These are phyloP conservation scores for Leuciscus idus DNA, from an alignment of 2,113 vertebrate species.

Conservation along the genomic window DNA sequence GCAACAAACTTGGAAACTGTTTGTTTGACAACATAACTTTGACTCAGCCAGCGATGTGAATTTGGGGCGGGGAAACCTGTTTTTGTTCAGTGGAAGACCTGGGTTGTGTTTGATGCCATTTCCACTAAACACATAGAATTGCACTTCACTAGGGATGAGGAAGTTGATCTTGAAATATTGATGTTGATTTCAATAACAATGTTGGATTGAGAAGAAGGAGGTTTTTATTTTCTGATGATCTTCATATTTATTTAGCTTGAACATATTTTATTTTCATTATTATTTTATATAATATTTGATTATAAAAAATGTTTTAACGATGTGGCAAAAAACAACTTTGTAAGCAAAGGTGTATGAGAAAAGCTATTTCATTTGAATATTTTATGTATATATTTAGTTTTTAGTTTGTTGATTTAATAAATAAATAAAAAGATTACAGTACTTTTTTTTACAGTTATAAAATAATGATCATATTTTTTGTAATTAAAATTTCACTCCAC, in stretches of 20 bases:
- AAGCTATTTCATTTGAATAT: too few species aligned
- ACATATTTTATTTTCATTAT: not conserved
- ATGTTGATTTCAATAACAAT: too few species aligned
- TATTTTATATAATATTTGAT: not conserved
- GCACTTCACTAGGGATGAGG: not conserved
- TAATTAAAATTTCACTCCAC: not conserved
- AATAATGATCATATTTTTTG: not conserved
- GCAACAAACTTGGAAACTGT: conserved; percentile 3
- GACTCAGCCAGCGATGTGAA: not conserved
- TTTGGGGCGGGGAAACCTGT: too few species aligned
- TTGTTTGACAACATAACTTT: not conserved
- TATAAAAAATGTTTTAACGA: too few species aligned
- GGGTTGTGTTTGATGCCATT: not conserved
- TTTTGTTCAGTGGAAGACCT: not conserved
- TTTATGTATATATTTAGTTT: not conserved
- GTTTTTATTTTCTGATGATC: too few species aligned
- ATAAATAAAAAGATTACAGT: not conserved
- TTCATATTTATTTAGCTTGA: too few species aligned
- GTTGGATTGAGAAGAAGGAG: too few species aligned
- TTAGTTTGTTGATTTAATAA: not conserved
- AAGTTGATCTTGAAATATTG: not conserved
- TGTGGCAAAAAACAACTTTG: too few species aligned
- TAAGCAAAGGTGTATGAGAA: too few species aligned
- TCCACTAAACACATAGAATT: not conserved
- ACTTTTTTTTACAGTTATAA: not conserved